phyloP scores from a whole-genome alignment of 2,888 invertebrate species.

The Pyrrhosoma nymphula region DNA sequence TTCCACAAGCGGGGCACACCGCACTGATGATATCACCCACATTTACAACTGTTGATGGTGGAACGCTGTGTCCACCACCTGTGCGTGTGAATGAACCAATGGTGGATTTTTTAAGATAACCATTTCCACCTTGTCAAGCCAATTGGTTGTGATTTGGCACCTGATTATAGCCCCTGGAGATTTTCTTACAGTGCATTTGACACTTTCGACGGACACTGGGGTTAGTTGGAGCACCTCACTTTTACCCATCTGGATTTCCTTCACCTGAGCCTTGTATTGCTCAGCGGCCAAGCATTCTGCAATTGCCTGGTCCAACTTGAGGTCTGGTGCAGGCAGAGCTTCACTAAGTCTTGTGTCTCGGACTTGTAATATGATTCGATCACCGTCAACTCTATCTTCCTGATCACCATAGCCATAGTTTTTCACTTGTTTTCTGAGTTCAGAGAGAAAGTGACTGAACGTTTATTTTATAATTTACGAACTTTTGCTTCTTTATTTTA shows the following conservation, averaged over 20 bases:
- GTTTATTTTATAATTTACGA: too few relatives aligned
- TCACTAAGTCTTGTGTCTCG: neutral
- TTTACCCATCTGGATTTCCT: slow-evolving; percentile 40
- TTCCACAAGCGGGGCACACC: slow-evolving; percentile 70
- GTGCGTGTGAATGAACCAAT: too few relatives aligned
- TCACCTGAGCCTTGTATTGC: slow-evolving; percentile 63
- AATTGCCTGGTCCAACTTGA: neutral
- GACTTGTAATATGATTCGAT: slow-evolving; percentile 70
- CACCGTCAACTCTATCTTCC: slow-evolving; percentile 71
- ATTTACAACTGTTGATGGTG: neutral
- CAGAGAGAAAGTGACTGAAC: slow-evolving; percentile 72
- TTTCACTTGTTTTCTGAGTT: slow-evolving; percentile 71
- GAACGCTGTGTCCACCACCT: neutral
- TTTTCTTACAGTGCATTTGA: neutral
- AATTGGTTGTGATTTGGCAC: too few relatives aligned
- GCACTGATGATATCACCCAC: slow-evolving; percentile 69
- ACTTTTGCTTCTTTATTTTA: slow-evolving; percentile 70
- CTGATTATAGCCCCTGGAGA: too few relatives aligned
- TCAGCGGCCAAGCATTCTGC: neutral
- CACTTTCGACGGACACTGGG: slow-evolving; percentile 38
- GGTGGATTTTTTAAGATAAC: too few relatives aligned
- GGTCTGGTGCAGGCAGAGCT: neutral
- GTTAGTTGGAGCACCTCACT: slow-evolving; percentile 42
- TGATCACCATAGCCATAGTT: slow-evolving; percentile 72
- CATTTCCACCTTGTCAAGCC: too few relatives aligned